phyloP scores from a whole-genome alignment of 1,140 invertebrate species.

The Platorchestia sp. region DNA sequence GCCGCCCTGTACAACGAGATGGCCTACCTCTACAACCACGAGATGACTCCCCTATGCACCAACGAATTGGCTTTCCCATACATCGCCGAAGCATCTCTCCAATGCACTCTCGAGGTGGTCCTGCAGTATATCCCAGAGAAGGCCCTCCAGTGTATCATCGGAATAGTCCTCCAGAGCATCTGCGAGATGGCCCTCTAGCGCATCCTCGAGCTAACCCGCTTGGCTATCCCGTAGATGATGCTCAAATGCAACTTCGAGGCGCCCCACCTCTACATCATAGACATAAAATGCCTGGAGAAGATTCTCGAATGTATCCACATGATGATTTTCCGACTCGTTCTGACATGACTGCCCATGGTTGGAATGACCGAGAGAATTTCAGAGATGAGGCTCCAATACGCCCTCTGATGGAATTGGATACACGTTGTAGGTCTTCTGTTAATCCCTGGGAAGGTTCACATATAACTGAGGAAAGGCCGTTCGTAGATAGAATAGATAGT shows the following conservation, averaged over 20 bases:
- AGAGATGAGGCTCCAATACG: background rate
- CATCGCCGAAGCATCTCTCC: too few species aligned
- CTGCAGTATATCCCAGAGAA: background rate
- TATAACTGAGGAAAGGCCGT: background rate
- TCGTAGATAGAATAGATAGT: background rate
- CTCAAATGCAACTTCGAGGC: background rate
- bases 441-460: background rate
- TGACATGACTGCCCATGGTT: too few species aligned
- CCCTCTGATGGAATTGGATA: background rate
- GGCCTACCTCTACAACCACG: background rate
- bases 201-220: background rate
- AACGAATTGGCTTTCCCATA: background rate
- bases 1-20: background rate
- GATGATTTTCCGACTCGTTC: background rate
- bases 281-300: background rate
- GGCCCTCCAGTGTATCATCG: background rate
- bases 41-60: background rate
- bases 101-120: background rate
- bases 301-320: background rate
- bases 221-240: background rate
- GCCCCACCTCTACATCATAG: background rate
- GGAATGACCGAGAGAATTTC: background rate
- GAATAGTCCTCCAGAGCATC: background rate
- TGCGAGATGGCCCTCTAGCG: background rate
- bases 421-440: background rate